These are phyloP conservation scores for Wiebesia pumilae DNA, from an alignment of 1,140 invertebrate species.

Conservation along the genomic window DNA sequence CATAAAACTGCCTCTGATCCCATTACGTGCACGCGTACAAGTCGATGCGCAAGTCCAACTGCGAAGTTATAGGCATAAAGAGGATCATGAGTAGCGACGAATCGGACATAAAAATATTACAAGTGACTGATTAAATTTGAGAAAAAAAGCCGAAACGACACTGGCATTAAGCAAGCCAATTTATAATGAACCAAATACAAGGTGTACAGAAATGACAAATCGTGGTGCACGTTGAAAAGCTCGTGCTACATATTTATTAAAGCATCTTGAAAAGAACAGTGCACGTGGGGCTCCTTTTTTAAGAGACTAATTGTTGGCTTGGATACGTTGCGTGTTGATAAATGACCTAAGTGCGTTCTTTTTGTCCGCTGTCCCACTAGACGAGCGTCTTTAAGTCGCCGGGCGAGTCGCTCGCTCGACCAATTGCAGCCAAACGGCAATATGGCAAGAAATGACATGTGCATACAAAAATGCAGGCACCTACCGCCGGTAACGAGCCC, in stretches of 20 bases:
- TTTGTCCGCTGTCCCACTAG: neutral
- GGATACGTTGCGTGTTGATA: conserved; percentile 24
- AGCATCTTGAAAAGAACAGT: neutral
- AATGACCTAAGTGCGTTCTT: conserved; percentile 17
- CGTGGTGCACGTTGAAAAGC: neutral
- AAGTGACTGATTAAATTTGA: neutral
- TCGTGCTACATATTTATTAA: neutral
- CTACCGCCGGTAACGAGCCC: too few relatives aligned
- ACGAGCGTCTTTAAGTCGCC: neutral
- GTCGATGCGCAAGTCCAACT: neutral
- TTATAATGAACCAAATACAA: too few relatives aligned
- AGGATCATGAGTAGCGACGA: neutral
- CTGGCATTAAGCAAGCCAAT: too few relatives aligned
- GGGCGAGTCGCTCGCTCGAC: neutral
- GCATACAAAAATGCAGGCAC: neutral
- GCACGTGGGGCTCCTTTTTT: neutral
- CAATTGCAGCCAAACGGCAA: neutral
- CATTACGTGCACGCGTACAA: neutral
- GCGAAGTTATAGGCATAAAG: neutral
- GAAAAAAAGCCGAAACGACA: neutral
- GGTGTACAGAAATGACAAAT: too few relatives aligned
- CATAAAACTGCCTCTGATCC: neutral
- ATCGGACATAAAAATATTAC: neutral
- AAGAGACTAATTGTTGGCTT: conserved; percentile 23
- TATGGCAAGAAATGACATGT: conserved; percentile 18